Evolutionary conservation across 2,888 invertebrate genomes (phyloP).

Genomic region (Aethes cnicana): DNA sequence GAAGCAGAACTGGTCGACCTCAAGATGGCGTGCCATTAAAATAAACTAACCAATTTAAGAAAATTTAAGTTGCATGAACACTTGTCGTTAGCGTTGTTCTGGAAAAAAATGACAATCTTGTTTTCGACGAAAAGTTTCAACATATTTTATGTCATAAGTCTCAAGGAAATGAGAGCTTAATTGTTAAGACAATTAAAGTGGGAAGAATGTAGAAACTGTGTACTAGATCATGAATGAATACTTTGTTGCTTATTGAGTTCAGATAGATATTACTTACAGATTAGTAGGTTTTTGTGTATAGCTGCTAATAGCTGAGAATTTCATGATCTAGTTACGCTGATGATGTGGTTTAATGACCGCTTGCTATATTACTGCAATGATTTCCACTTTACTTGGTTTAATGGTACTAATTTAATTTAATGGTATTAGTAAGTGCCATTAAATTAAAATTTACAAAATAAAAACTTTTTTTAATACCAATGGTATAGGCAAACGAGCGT

Average conservation of each 20-base stretch:
- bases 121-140: background rate
- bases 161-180: background rate
- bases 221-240: background rate
- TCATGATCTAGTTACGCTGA: background rate
- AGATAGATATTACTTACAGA: background rate
- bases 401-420: too few relatives aligned
- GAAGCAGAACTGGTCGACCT: slow-evolving; percentile 19
- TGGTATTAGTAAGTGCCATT: too few relatives aligned
- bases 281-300: background rate
- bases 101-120: background rate
- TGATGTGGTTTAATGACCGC: background rate
- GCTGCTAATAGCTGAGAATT: background rate
- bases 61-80: slow-evolving; percentile 10
- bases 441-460: too few relatives aligned
- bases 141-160: too few relatives aligned
- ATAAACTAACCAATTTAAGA: background rate
- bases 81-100: background rate
- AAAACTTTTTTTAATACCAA: too few relatives aligned
- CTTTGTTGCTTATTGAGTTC: background rate
- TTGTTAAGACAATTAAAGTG: slow-evolving; percentile 4
- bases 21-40: background rate
- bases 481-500: too few relatives aligned
- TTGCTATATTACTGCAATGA: too few relatives aligned
- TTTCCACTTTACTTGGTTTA: too few relatives aligned
- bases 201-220: slow-evolving; percentile 6